Evolutionary conservation across 2,113 vertebrate species (phyloP).

Genomic region (Bungarus multicinctus): DNA sequence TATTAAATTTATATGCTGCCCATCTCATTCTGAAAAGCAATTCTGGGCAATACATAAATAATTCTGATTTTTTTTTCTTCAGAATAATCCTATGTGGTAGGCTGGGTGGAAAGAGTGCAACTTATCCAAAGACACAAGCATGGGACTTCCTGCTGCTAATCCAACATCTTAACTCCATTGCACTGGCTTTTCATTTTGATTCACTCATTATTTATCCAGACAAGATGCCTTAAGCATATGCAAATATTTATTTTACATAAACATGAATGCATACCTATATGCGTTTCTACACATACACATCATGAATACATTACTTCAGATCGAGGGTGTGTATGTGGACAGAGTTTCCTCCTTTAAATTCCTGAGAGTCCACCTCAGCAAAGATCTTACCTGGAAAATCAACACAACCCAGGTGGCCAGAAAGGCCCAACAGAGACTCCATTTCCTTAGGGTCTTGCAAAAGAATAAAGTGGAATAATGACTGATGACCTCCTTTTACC

Average conservation of each 20-base stretch:
- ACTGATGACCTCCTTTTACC: no score
- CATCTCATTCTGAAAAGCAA: not conserved
- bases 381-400: no score
- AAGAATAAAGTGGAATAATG: no score
- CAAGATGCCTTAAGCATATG: not conserved
- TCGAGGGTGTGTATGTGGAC: no score
- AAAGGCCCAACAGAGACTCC: no score
- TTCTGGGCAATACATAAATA: not conserved
- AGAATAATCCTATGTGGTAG: not conserved
- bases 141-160: not conserved
- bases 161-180: not conserved
- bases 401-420: no score
- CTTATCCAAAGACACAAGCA: not conserved
- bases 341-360: no score
- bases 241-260: not conserved
- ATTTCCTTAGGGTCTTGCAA: no score
- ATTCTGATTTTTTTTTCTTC: not conserved
- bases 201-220: not conserved
- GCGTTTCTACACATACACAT: not conserved
- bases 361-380: no score
- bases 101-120: not conserved
- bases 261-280: not conserved
- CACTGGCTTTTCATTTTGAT: accelerated
- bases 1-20: not conserved
- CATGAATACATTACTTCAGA: not conserved